These are phyloP conservation scores for Rhogogaster chlorosoma DNA, from an alignment of 2,888 invertebrate genomes.

Conservation along the genomic window DNA sequence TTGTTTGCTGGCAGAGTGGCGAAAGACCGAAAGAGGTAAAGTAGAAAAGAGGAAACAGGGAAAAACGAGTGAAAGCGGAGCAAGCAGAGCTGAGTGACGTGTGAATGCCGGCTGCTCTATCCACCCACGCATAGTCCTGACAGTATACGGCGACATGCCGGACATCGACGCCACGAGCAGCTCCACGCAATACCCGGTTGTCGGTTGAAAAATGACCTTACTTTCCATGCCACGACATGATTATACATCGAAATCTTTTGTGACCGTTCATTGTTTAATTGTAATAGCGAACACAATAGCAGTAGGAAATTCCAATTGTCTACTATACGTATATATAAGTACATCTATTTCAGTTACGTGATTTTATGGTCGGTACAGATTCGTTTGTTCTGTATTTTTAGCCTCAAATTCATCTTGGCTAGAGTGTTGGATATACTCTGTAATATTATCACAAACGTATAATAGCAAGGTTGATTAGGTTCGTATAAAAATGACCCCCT, in stretches of 20 bases:
- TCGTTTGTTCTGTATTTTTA: background rate
- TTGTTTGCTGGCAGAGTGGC: slow-evolving; percentile 15
- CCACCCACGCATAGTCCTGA: slow-evolving; percentile 15
- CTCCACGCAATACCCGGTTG: slow-evolving; percentile 19
- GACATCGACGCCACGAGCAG: slow-evolving; percentile 24
- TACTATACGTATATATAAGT: background rate
- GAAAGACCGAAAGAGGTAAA: background rate
- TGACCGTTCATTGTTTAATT: slow-evolving; percentile 9
- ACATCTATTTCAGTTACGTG: background rate
- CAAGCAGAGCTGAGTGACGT: slow-evolving; percentile 37
- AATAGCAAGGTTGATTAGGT: background rate
- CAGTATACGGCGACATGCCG: slow-evolving; percentile 23
- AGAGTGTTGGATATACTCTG: background rate
- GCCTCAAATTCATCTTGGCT: background rate
- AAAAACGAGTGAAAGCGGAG: slow-evolving; percentile 17
- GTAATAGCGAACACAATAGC: slow-evolving; percentile 1
- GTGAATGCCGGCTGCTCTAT: slow-evolving; percentile 29
- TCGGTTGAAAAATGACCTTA: slow-evolving; percentile 33
- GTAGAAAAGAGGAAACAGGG: background rate
- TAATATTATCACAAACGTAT: background rate
- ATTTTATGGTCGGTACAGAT: background rate
- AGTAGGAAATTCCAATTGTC: background rate
- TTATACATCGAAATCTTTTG: slow-evolving; percentile 32
- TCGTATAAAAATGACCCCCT: background rate
- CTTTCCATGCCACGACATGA: slow-evolving; percentile 19